Conservation (phyloP, 2,797 vertebrate species). For the Manis crassicaudata region DNA sequence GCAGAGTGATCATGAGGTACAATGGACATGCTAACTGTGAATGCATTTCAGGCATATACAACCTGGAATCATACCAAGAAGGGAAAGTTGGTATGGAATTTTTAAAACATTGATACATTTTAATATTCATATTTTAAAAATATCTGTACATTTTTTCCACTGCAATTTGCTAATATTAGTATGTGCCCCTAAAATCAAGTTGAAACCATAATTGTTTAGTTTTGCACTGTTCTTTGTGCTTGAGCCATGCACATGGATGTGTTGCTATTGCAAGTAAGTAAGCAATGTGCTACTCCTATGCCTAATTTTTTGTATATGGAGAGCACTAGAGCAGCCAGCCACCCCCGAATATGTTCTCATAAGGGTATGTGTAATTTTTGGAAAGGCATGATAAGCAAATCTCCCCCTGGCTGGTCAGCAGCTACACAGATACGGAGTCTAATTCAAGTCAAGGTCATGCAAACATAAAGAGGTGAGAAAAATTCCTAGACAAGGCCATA, state of each 20-base stretch:
- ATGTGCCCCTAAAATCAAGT: neutral
- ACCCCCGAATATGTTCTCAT: neutral
- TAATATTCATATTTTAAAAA: neutral
- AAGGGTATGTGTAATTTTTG: neutral
- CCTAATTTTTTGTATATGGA: neutral
- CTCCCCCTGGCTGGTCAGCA: neutral
- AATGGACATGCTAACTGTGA: neutral
- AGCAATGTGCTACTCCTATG: neutral
- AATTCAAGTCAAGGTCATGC: neutral
- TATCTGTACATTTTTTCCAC: neutral
- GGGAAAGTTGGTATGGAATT: neutral
- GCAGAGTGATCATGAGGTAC: slow-evolving; percentile 91
- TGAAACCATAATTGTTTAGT: neutral
- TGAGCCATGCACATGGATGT: too few relatives aligned
- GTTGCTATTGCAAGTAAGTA: neutral
- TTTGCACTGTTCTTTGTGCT: neutral
- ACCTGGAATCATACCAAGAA: neutral
- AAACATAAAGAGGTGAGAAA: slow-evolving; percentile 5
- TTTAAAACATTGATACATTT: neutral
- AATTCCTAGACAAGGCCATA: neutral
- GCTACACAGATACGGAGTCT: neutral
- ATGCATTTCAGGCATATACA: neutral
- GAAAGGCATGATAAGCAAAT: neutral
- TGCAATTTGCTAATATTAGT: neutral
- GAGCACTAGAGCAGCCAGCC: neutral